Conservation (phyloP, 2,888 invertebrate genomes). For the Pseudococcus jackbeardsleyi region DNA sequence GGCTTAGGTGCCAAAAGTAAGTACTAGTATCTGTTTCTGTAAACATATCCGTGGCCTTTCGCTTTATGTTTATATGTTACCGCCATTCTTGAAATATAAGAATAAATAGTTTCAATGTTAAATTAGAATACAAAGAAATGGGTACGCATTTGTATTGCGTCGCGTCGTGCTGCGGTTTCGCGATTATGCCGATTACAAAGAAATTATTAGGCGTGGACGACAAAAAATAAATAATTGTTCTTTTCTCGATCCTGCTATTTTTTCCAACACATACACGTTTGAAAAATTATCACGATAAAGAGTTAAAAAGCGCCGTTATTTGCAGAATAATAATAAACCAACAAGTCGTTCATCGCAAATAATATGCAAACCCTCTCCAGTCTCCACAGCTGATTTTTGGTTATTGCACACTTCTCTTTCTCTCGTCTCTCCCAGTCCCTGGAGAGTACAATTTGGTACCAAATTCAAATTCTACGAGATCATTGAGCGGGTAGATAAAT, state of each 20-base stretch:
- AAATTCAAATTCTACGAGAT: too few relatives aligned
- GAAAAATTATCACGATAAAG: conserved; percentile 25
- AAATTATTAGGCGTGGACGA: conserved; percentile 39
- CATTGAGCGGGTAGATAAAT: too few relatives aligned
- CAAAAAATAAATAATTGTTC: conserved; percentile 42
- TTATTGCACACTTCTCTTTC: too few relatives aligned
- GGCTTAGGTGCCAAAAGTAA: conserved; percentile 74
- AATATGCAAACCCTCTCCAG: too few relatives aligned
- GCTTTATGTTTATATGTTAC: background rate
- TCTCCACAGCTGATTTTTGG: too few relatives aligned
- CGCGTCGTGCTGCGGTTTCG: conserved; percentile 12
- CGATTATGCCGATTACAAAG: conserved; percentile 21
- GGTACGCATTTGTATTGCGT: background rate
- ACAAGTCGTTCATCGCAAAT: too few relatives aligned
- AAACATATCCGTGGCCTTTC: conserved; percentile 11
- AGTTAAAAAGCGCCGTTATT: conserved; percentile 7
- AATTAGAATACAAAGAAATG: conserved; percentile 37
- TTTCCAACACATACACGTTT: background rate
- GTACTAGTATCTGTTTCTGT: conserved; percentile 1
- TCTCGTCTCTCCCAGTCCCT: too few relatives aligned
- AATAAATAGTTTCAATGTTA: conserved; percentile 28
- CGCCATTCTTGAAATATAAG: conserved; percentile 16
- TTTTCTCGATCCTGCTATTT: conserved; percentile 4
- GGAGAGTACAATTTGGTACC: too few relatives aligned
- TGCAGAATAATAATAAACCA: background rate